Base-by-base conservation (phyloP, 1,140 invertebrate species). In the Diorhabda sublineata region DNA sequence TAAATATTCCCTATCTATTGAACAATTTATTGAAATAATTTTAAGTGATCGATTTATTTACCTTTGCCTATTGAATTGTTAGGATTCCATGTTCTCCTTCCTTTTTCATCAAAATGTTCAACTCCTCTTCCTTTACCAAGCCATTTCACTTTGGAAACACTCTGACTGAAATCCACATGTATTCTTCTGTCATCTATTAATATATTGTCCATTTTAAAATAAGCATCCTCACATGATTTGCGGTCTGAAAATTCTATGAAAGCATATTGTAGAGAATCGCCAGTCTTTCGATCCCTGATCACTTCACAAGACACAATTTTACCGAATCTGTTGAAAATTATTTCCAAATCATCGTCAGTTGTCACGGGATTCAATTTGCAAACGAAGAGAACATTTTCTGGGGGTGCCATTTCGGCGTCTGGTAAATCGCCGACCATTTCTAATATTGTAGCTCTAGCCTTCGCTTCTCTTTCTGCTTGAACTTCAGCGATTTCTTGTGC, bases 121-220 rank as follows among this genome's bases (percentile, higher is more conserved):
- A 90, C 84, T 8, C 90, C 90, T 77, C 88, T 86, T 0, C 92
- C 93, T 82, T 95, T 95, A 1, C 93, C 94, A 66, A 87, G 85
- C 92, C 93, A 96, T 73, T 89, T 89, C 75, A 95, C 88, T 83
- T 97, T 98, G 0, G 96, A 89, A 1, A 99, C 97, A 58, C 96
- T 98, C 79, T 99, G 98, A 74, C 96, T 98, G 83, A 99, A 99
- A 82, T 99, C 98, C 2, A 99, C 98, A 82, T 99, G 98, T 75
- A 99, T 99, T 75, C 98, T 85, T 60, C 98, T 83, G 80, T 99
- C 98, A 84, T 99, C 98, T 76, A 99, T 99, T 0, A 99, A 83
- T 0, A 99, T 97, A 85, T 99, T 99, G 78, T 99, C 97, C 98
- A 99, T 99, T 86, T 99, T 99, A 76, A 99, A 98, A 83, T 96